These are phyloP conservation scores for Pristionchus mayeri DNA, from an alignment of 2,888 invertebrate species.

Conservation along the genomic window DNA sequence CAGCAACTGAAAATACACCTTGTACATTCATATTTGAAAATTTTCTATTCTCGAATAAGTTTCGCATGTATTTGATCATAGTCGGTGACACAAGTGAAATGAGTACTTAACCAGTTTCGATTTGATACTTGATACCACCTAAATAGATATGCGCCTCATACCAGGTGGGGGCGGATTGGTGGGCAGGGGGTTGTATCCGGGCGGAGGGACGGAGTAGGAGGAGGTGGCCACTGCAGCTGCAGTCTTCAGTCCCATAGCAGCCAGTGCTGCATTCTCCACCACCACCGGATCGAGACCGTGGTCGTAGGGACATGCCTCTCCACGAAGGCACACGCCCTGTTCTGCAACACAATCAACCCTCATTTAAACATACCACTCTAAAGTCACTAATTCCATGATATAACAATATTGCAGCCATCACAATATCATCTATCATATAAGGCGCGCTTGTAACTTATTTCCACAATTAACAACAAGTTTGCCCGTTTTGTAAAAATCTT, in stretches of 20 bases:
- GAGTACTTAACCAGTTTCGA: neutral
- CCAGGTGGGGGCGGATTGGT: conserved; percentile 64
- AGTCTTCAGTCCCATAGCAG: conserved; percentile 54
- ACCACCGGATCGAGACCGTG: conserved; percentile 97
- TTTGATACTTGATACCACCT: neutral
- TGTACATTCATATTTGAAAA: neutral
- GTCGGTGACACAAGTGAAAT: neutral
- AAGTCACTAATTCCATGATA: neutral
- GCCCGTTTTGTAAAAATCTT: no score
- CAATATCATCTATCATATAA: neutral
- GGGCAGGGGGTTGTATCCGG: conserved; percentile 58
- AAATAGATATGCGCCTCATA: conserved; percentile 1
- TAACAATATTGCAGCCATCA: neutral
- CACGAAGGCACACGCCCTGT: conserved; percentile 94
- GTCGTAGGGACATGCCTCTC: conserved; percentile 96
- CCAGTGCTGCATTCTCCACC: conserved; percentile 79
- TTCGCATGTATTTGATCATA: neutral
- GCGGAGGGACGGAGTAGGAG: conserved; percentile 58
- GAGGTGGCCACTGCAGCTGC: neutral
- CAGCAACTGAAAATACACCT: conserved; percentile 19
- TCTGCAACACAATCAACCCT: conserved; percentile 80
- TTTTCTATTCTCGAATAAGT: neutral
- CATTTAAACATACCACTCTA: neutral
- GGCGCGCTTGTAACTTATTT: neutral
- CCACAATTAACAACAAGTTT: neutral